phyloP scores from a whole-genome alignment of 2,797 vertebrate species.

The Neosilurus mollespiculum region DNA sequence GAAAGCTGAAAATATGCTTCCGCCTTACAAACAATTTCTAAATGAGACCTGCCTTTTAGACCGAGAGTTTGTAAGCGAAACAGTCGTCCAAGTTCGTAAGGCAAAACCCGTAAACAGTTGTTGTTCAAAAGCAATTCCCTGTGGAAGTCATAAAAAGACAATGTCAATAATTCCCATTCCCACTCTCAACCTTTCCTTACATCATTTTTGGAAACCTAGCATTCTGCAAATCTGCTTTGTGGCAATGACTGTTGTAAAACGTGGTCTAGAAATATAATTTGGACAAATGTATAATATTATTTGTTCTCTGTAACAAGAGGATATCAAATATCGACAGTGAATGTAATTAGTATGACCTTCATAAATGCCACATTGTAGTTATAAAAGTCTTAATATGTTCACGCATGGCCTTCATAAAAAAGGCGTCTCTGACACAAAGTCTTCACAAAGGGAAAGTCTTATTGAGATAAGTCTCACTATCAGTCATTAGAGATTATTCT shows the following conservation, averaged over 20 bases:
- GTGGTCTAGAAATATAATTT: background rate
- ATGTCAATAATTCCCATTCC: background rate
- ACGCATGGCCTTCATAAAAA: background rate
- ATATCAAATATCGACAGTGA: background rate
- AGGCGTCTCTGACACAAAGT: background rate
- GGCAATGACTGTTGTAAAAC: background rate
- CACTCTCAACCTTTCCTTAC: background rate
- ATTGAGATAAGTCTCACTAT: slow-evolving; percentile 12
- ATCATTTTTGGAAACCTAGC: background rate
- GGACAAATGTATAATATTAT: background rate
- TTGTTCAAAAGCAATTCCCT: slow-evolving; percentile 99
- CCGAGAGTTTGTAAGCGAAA: slow-evolving; percentile 97
- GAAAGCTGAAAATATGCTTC: background rate
- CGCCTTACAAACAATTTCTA: background rate
- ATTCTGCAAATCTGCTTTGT: background rate
- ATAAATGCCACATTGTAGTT: background rate
- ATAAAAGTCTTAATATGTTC: background rate
- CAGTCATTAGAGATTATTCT: background rate
- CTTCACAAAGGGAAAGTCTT: background rate
- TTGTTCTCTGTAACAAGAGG: background rate
- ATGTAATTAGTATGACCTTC: background rate
- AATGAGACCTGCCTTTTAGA: slow-evolving; percentile 82
- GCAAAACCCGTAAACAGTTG: slow-evolving; percentile 99
- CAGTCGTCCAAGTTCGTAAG: slow-evolving; percentile 98
- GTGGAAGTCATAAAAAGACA: slow-evolving; percentile 55